A percentile compares a stretch with the other conserved stretches of the same genome.
These are phyloP conservation scores for Gadopsis marmoratus DNA, from an alignment of 2,797 vertebrate species.

Conservation along the genomic window DNA sequence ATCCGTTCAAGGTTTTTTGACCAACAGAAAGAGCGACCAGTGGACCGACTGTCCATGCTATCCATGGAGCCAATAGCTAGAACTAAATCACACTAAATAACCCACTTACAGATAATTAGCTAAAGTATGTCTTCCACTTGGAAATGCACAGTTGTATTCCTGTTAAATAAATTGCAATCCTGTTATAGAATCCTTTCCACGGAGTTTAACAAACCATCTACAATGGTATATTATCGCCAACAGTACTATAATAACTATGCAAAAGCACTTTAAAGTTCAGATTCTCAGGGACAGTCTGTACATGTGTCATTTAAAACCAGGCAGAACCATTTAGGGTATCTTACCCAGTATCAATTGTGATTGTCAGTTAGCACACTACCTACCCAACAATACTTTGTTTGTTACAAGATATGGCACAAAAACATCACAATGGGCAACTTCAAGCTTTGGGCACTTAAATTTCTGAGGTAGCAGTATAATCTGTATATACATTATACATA, in stretches of 20 bases:
- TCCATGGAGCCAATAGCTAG: background rate
- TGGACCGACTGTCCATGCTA: no score
- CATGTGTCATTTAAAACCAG: conserved; percentile 23
- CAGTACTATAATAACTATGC: conserved; percentile 9
- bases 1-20: conserved; percentile 29
- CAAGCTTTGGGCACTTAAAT: conserved; percentile 82
- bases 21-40: background rate
- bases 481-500: conserved; percentile 61
- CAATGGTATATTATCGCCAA: background rate
- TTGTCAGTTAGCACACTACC: conserved; percentile 57
- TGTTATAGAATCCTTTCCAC: background rate
- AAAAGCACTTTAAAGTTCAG: conserved; percentile 32
- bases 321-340: conserved; percentile 23
- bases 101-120: background rate
- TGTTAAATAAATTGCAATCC: no score
- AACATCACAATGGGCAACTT: conserved; percentile 77
- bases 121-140: conserved; percentile 12
- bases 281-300: conserved; percentile 31
- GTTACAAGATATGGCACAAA: conserved; percentile 78
- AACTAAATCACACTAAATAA: conserved; percentile 22
- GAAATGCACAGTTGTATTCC: conserved; percentile 15
- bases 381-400: conserved; percentile 57
- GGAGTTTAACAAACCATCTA: background rate
- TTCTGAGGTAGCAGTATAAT: conserved; percentile 91
- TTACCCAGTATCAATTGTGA: conserved; percentile 27